Evolutionary conservation across 2,113 vertebrate species (phyloP).

Genomic region (Notechis scutatus): DNA sequence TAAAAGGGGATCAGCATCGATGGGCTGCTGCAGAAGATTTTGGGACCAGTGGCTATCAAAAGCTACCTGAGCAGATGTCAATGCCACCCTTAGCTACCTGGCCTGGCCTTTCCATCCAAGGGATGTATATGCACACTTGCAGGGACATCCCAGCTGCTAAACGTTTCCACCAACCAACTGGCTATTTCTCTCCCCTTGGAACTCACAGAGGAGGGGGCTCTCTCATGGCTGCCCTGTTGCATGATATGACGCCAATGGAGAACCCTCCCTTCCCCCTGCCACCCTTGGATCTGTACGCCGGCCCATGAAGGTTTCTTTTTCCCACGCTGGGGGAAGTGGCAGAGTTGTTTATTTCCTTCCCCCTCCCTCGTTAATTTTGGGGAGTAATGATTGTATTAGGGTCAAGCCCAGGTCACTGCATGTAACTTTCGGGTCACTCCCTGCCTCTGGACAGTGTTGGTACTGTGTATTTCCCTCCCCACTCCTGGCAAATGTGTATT

Average conservation of each 20-base stretch:
- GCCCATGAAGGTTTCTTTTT: constrained; percentile 5
- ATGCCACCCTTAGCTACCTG: not conserved
- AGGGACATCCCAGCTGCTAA: not conserved
- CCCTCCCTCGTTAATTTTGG: not conserved
- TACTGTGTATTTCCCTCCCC: constrained; percentile 9
- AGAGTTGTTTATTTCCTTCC: not conserved
- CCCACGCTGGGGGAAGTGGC: not conserved
- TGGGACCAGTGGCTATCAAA: not conserved
- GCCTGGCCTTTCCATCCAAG: not conserved
- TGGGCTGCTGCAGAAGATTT: not conserved
- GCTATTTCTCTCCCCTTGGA: not conserved
- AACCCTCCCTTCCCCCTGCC: not conserved
- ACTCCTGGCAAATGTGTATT: constrained; percentile 22
- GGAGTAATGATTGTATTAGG: constrained; percentile 29
- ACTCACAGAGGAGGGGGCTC: not conserved
- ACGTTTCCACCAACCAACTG: not conserved
- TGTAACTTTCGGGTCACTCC: constrained; percentile 24
- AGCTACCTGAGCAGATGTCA: not conserved
- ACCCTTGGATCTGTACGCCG: not conserved
- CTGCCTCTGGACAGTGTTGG: constrained; percentile 22
- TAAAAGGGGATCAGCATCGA: not conserved
- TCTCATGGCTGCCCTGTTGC: not conserved
- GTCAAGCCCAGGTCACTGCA: constrained; percentile 29
- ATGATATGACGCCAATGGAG: not conserved
- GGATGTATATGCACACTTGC: not conserved